A percentile compares a stretch with the other conserved stretches of the same genome.
Evolutionary conservation across 2,888 invertebrate species (phyloP).

Genomic region (Tinea pellionella): DNA sequence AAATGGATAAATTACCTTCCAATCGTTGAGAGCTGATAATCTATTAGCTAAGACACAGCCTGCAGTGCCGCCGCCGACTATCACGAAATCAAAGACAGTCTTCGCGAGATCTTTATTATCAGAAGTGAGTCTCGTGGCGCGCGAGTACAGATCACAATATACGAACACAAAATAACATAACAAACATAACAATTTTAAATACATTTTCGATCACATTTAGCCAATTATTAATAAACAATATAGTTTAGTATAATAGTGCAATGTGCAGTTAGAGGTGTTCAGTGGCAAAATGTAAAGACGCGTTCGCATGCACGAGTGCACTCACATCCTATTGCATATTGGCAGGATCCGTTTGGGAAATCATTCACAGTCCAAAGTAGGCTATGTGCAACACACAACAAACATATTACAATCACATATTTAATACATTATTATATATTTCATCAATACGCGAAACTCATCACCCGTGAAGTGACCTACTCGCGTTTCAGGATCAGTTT

Average conservation of each 20-base stretch:
- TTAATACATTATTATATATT: too few species aligned
- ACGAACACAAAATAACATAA: not conserved
- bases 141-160: slow-evolving; percentile 40
- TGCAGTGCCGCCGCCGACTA: slow-evolving; percentile 57
- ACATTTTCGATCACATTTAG: not conserved
- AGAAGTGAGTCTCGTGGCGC: slow-evolving; percentile 45
- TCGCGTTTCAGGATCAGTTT: too few species aligned
- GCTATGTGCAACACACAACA: not conserved
- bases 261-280: not conserved
- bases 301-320: not conserved
- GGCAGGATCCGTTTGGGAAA: slow-evolving; percentile 10
- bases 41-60: slow-evolving; percentile 59
- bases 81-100: slow-evolving; percentile 63
- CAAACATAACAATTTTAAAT: not conserved
- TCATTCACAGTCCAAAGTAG: not conserved
- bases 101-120: slow-evolving; percentile 46
- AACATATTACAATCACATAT: too few species aligned
- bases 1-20: slow-evolving; percentile 43
- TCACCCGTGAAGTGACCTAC: too few species aligned
- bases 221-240: not conserved
- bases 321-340: slow-evolving; percentile 11
- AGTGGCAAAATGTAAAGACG: not conserved
- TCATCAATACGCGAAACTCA: too few species aligned
- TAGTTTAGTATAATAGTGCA: too few species aligned
- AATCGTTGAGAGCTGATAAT: slow-evolving; percentile 48